phyloP scores from a whole-genome alignment of 1,140 invertebrate genomes.

The Drosophila leontia region DNA sequence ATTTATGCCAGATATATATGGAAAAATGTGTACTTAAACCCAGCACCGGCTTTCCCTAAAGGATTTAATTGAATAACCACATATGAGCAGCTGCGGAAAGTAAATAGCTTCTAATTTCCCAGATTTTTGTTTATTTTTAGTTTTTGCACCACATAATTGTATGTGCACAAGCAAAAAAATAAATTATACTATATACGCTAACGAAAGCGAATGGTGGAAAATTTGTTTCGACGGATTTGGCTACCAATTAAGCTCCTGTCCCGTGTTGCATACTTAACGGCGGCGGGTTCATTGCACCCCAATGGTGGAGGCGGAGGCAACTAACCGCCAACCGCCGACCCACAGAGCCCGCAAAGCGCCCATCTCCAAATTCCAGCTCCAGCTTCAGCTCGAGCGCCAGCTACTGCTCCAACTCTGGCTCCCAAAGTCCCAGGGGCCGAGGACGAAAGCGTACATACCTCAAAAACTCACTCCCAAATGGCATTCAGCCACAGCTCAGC shows the following conservation, averaged over 20 bases:
- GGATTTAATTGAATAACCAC: neutral
- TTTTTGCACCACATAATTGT: neutral
- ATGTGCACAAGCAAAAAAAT: constrained; percentile 21
- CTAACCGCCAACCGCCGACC: constrained; percentile 29
- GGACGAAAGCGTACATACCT: constrained; percentile 13
- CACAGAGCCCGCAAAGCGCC: constrained; percentile 10
- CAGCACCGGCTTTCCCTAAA: neutral
- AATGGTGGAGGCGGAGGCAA: constrained; percentile 11
- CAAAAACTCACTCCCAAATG: constrained; percentile 28
- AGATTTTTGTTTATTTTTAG: neutral
- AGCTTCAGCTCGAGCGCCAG: constrained; percentile 2
- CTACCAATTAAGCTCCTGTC: constrained; percentile 63
- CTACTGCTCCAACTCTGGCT: neutral
- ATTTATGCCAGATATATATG: too few species aligned
- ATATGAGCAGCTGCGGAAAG: constrained; percentile 5
- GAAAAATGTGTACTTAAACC: neutral
- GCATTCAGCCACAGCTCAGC: constrained; percentile 53
- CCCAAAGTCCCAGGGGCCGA: constrained; percentile 19
- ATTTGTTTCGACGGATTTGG: constrained; percentile 35
- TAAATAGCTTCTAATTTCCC: neutral
- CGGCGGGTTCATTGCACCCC: constrained; percentile 69
- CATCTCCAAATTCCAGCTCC: constrained; percentile 8
- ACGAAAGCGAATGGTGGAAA: constrained; percentile 19
- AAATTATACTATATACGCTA: constrained; percentile 7
- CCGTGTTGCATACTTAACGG: constrained; percentile 67